Conservation (phyloP, 2,888 invertebrate species). For the Griposia aprilina region DNA sequence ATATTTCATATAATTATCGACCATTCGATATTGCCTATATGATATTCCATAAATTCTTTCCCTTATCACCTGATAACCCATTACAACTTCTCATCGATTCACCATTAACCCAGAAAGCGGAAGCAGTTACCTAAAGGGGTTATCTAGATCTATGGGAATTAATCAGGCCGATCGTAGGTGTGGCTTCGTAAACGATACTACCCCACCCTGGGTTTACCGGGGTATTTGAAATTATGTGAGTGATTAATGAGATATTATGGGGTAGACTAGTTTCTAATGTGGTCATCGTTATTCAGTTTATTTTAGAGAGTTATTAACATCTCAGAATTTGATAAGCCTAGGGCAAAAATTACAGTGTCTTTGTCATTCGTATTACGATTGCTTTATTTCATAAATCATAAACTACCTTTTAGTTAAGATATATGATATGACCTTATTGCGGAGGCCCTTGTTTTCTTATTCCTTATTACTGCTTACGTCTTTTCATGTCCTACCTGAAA, state of each 20-base stretch:
- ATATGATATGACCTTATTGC: background rate
- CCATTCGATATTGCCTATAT: background rate
- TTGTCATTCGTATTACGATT: background rate
- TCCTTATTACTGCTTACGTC: background rate
- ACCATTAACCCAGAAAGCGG: conserved; percentile 61
- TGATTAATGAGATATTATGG: conserved; percentile 2
- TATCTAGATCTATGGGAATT: conserved; percentile 58
- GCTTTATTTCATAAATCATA: too few species aligned
- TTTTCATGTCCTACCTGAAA: background rate
- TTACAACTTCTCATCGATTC: conserved; percentile 32
- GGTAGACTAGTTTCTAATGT: background rate
- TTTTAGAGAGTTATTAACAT: background rate
- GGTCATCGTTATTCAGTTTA: background rate
- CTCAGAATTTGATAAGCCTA: too few species aligned
- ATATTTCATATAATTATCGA: background rate
- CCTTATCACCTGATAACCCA: conserved; percentile 6
- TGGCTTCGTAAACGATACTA: conserved; percentile 63
- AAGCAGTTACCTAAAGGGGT: conserved; percentile 42
- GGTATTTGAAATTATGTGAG: conserved; percentile 12
- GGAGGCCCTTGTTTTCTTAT: background rate
- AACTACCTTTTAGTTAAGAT: background rate
- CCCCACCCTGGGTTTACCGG: conserved; percentile 18
- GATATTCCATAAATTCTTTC: background rate
- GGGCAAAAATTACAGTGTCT: background rate
- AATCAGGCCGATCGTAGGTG: conserved; percentile 68